Evolutionary conservation across 2,888 invertebrate genomes (phyloP), one percentile per base, ranked within the genome.

Genomic region (Anagyrus pseudococci): DNA sequence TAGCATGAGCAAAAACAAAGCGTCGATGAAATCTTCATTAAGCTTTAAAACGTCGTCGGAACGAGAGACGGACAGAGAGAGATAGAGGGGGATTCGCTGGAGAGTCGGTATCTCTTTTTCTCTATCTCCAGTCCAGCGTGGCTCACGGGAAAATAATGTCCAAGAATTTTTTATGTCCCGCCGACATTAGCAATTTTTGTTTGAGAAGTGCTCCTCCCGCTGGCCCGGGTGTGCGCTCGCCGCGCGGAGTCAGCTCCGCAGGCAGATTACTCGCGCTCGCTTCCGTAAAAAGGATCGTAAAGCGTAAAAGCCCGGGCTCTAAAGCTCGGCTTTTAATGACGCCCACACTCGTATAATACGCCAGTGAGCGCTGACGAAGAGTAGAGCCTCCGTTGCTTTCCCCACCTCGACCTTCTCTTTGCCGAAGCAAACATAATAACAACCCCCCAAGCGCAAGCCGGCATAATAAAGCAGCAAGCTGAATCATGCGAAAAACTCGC

Each of bases 241-340:
- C 2, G 48, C 17, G 48, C 29, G n/a, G 43, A 59, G 55, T 62
- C 59, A 53, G 56, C 59, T n/a, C n/a, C n/a, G 43, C 1, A 15
- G 13, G 33, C 68, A 67, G 70, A 70, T 71, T 69, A 70, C 70
- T 72, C 71, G 71, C 68, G 71, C n/a, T n/a, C 70, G 68, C 69
- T 73, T 71, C 67, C 71, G 71, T 72, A 73, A 69, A 68, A 72
- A 73, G 72, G 69, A 37, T 75, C 75, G 73, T 77, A 77, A 77
- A 76, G 71, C 72, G 73, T 77, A 73, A 77, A 77, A 77, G 74
- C 76, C 69, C 33, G 71, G 68, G 72, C 69, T 75, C 75, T 74
- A 76, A 74, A 77, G 71, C 74, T 72, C 67, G 68, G 70, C 70
- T 73, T 73, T 76, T 76, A 75, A 76, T 73, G 74, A 74, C 73